A percentile compares a stretch with the other conserved stretches of the same genome.
Evolutionary conservation across 2,797 vertebrate species (phyloP).

Genomic region (Notolepis coatsorum): DNA sequence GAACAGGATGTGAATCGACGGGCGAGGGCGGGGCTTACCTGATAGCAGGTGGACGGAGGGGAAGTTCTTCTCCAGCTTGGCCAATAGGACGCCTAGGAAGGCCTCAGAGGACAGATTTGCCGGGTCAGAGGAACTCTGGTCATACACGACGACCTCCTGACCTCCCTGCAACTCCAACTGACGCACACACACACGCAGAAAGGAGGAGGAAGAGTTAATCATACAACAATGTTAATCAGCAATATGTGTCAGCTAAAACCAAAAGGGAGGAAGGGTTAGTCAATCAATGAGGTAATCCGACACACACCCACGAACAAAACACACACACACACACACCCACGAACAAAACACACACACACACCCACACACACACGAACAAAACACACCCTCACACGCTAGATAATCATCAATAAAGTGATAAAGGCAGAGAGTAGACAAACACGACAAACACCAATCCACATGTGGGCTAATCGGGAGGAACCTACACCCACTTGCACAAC

Average conservation of each 20-base stretch:
- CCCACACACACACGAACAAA: too few species aligned
- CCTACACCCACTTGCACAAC: too few species aligned
- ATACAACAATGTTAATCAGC: background rate
- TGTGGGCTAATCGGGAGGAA: too few species aligned
- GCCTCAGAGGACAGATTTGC: constrained; percentile 85
- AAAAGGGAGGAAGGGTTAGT: background rate
- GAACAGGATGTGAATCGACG: too few species aligned
- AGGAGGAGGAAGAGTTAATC: background rate
- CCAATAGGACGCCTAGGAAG: constrained; percentile 91
- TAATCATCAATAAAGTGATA: too few species aligned
- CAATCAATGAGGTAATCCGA: background rate
- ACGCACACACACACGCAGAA: constrained; percentile 22
- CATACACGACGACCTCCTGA: constrained; percentile 95
- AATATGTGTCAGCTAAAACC: background rate
- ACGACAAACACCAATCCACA: too few species aligned
- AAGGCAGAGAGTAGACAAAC: too few species aligned
- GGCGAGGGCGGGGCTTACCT: constrained; percentile 77
- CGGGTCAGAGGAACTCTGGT: constrained; percentile 89
- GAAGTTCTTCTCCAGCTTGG: constrained; percentile 92
- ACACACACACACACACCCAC: background rate
- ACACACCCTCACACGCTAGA: background rate
- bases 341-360: background rate
- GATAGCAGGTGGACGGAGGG: constrained; percentile 90
- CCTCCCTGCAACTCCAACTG: constrained; percentile 87
- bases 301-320: background rate